These are phyloP conservation scores for Dendrolimus pini DNA, from an alignment of 2,888 invertebrate genomes.

Conservation along the genomic window DNA sequence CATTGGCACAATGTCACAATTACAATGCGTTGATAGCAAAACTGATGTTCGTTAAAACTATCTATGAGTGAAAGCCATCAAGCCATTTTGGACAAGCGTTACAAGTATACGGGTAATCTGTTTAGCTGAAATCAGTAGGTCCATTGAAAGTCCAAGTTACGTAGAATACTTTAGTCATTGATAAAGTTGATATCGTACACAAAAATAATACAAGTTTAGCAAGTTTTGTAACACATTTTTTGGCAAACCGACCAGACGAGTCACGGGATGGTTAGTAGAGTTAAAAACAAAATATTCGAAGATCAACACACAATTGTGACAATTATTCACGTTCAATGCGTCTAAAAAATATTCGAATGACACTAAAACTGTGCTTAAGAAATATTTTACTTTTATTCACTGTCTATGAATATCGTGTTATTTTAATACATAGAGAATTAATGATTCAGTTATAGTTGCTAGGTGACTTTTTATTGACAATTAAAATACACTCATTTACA, in stretches of 20 bases:
- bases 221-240: not conserved
- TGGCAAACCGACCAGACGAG: conserved; percentile 5
- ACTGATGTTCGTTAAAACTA: too few species aligned
- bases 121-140: too few species aligned
- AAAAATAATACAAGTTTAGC: too few species aligned
- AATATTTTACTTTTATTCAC: not conserved
- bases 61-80: too few species aligned
- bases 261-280: not conserved
- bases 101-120: too few species aligned
- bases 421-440: not conserved
- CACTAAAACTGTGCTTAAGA: not conserved
- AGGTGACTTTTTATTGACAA: not conserved
- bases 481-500: not conserved
- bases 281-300: conserved; percentile 1
- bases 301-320: not conserved
- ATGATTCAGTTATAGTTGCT: not conserved
- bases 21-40: too few species aligned
- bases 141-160: too few species aligned
- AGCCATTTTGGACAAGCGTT: too few species aligned
- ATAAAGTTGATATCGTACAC: too few species aligned
- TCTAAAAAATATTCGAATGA: conserved; percentile 1
- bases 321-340: not conserved
- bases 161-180: too few species aligned
- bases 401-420: not conserved
- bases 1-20: too few species aligned